phyloP scores from a whole-genome alignment of 2,888 invertebrate genomes.

The Folsomia candida region DNA sequence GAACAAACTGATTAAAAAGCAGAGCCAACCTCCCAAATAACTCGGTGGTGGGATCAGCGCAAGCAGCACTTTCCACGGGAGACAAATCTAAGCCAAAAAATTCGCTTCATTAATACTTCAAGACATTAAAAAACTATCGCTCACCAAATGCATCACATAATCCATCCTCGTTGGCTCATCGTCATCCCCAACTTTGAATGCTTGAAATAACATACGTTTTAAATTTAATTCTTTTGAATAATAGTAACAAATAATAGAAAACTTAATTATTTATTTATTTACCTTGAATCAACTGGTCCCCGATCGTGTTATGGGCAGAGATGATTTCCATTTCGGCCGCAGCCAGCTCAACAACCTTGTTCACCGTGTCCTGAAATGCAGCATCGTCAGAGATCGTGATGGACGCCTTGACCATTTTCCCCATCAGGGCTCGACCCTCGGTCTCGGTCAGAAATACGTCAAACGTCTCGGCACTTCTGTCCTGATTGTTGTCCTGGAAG shows the following conservation, averaged over 20 bases:
- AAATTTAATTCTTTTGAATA: too few species aligned
- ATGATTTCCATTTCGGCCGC: conserved; percentile 59
- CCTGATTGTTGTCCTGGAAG: not conserved
- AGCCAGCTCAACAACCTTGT: conserved; percentile 54
- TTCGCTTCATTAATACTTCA: not conserved
- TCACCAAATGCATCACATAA: conserved; percentile 60
- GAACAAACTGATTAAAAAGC: conserved; percentile 58
- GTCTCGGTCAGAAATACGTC: conserved; percentile 57
- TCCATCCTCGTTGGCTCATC: conserved; percentile 58
- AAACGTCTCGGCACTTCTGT: conserved; percentile 60
- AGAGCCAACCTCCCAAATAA: conserved; percentile 60
- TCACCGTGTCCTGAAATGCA: conserved; percentile 50
- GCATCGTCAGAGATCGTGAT: conserved; percentile 60
- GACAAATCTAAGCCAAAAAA: not conserved
- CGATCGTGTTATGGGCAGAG: conserved; percentile 51
- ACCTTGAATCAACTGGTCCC: too few species aligned
- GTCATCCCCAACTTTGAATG: conserved; percentile 61
- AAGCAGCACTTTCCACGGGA: conserved; percentile 60
- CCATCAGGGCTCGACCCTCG: conserved; percentile 56
- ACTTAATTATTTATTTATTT: too few species aligned
- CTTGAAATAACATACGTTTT: conserved; percentile 58
- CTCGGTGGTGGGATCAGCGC: conserved; percentile 58
- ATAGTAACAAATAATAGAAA: too few species aligned
- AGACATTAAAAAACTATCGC: conserved; percentile 53
- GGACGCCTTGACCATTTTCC: conserved; percentile 56